These are phyloP conservation scores for Urophycis tenuis DNA, from an alignment of 2,797 vertebrate genomes.

Conservation along the genomic window DNA sequence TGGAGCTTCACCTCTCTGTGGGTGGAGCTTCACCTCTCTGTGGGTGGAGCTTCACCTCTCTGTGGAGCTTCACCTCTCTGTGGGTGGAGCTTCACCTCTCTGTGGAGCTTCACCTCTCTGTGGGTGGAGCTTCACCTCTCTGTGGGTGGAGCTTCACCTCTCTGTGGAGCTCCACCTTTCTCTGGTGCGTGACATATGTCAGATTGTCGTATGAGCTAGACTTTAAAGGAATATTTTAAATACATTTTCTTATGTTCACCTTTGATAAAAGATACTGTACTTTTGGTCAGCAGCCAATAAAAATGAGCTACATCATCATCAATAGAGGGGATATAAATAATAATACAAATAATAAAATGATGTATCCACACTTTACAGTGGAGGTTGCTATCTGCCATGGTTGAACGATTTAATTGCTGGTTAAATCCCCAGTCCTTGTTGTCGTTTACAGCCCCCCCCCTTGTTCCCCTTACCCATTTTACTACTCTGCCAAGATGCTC, in stretches of 20 bases:
- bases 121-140: too few species aligned
- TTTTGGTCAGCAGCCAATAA: neutral
- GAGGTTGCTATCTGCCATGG: neutral
- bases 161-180: too few species aligned
- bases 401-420: neutral
- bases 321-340: neutral
- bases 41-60: too few species aligned
- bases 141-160: too few species aligned
- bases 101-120: too few species aligned
- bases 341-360: neutral
- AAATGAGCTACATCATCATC: neutral
- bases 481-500: constrained; percentile 31
- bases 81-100: too few species aligned
- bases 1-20: too few species aligned
- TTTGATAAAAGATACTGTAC: neutral
- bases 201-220: too few species aligned
- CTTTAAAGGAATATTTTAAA: neutral
- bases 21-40: too few species aligned
- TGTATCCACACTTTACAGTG: neutral
- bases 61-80: too few species aligned
- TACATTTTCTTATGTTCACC: neutral
- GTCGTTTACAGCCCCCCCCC: neutral
- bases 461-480: constrained; percentile 19
- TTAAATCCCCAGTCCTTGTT: neutral
- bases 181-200: too few species aligned